phyloP scores from a whole-genome alignment of 2,113 vertebrate species.

The Saccopteryx leptura region DNA sequence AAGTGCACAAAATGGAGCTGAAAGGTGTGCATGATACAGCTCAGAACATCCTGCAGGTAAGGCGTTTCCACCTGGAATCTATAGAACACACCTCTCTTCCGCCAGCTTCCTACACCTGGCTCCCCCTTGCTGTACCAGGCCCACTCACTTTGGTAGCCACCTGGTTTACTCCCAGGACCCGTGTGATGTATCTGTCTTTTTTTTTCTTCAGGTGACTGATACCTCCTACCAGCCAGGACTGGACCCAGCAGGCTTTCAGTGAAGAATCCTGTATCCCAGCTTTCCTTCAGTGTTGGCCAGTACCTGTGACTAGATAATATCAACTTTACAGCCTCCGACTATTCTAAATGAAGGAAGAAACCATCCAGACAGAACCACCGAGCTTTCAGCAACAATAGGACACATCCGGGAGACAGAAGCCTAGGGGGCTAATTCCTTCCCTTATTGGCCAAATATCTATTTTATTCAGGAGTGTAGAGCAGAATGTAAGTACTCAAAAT shows the following conservation, averaged over 20 bases:
- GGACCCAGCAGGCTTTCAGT: rapidly evolving
- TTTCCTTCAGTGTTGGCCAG: rapidly evolving
- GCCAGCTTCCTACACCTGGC: rapidly evolving
- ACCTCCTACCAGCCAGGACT: rapidly evolving
- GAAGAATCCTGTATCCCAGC: rapidly evolving
- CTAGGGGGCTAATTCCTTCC: rapidly evolving
- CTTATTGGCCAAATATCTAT: rapidly evolving
- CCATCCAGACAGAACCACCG: rapidly evolving
- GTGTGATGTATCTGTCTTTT: no score
- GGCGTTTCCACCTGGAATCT: rapidly evolving
- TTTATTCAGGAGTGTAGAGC: rapidly evolving
- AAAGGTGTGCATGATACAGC: rapidly evolving
- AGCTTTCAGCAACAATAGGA: rapidly evolving
- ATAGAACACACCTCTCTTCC: background rate
- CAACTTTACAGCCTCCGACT: rapidly evolving
- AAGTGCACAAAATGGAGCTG: background rate
- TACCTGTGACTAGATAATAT: background rate
- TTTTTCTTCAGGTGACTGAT: background rate
- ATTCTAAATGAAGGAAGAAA: rapidly evolving
- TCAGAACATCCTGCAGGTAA: rapidly evolving
- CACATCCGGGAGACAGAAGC: rapidly evolving
- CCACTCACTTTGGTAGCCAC: background rate
- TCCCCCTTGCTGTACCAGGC: rapidly evolving
- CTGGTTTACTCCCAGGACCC: rapidly evolving
- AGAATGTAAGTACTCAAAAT: rapidly evolving